These are phyloP conservation scores for Sepiola atlantica DNA, from an alignment of 2,888 invertebrate genomes.

Conservation along the genomic window DNA sequence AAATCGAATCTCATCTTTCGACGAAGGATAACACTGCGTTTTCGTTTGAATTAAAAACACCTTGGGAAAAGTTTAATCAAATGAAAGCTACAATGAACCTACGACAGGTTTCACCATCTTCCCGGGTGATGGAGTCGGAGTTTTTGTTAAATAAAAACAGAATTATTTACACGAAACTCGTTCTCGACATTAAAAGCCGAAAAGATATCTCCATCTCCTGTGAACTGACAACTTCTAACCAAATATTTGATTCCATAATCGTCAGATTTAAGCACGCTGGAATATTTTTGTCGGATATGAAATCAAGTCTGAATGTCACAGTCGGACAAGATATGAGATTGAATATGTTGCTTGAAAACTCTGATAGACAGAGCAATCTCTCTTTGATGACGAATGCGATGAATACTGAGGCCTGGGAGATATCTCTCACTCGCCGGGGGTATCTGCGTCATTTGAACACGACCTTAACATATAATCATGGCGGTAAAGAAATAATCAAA, in stretches of 20 bases:
- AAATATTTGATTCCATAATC: not conserved
- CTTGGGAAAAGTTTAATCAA: not conserved
- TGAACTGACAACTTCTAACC: not conserved
- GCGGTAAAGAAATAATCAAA: not conserved
- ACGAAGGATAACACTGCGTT: not conserved
- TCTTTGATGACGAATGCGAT: not conserved
- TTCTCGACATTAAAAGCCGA: not conserved
- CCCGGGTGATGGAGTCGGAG: not conserved
- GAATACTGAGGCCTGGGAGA: not conserved
- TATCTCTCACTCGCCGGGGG: not conserved
- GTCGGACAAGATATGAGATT: not conserved
- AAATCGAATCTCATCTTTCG: not conserved
- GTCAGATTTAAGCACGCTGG: not conserved
- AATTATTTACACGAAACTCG: not conserved
- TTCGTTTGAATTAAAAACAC: not conserved
- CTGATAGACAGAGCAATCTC: not conserved
- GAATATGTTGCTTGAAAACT: not conserved
- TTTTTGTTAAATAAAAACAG: not conserved
- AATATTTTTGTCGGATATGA: not conserved
- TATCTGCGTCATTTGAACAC: not conserved
- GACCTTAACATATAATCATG: not conserved
- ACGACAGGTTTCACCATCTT: too few relatives aligned
- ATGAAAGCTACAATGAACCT: not conserved
- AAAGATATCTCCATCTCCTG: not conserved
- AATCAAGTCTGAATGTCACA: not conserved